phyloP scores from a whole-genome alignment of 2,888 invertebrate species.

The Xiphydria camelus region DNA sequence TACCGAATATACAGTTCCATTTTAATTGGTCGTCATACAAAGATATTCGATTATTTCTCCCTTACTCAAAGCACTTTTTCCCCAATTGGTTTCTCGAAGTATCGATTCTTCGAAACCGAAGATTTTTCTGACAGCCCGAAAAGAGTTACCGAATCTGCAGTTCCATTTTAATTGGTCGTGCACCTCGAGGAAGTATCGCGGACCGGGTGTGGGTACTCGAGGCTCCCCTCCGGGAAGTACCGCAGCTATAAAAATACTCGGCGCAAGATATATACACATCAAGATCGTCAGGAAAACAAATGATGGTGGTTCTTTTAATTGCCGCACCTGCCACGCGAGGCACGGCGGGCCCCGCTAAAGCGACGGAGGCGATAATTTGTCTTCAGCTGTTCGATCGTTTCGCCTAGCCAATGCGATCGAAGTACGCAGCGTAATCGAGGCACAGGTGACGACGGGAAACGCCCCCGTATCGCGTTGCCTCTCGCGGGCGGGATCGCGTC shows the following conservation, averaged over 20 bases:
- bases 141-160: no score
- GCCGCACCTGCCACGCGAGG: conserved; percentile 43
- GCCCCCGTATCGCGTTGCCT: no score
- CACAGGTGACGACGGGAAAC: no score
- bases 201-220: neutral
- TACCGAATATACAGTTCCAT: no score
- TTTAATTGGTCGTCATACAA: no score
- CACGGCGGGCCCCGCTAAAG: conserved; percentile 9
- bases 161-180: neutral
- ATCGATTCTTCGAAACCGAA: no score
- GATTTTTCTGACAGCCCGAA: no score
- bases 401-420: no score
- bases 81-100: no score
- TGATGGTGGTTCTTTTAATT: conserved; percentile 48
- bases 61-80: no score
- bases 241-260: conserved; percentile 38
- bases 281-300: conserved; percentile 44
- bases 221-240: conserved; percentile 34
- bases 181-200: neutral
- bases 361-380: conserved; percentile 29
- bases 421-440: no score
- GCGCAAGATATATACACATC: conserved; percentile 31
- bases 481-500: conserved; percentile 21
- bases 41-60: no score
- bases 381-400: conserved; percentile 39